These are phyloP conservation scores for Erythrolamprus reginae DNA, from an alignment of 2,113 vertebrate genomes.

Conservation along the genomic window DNA sequence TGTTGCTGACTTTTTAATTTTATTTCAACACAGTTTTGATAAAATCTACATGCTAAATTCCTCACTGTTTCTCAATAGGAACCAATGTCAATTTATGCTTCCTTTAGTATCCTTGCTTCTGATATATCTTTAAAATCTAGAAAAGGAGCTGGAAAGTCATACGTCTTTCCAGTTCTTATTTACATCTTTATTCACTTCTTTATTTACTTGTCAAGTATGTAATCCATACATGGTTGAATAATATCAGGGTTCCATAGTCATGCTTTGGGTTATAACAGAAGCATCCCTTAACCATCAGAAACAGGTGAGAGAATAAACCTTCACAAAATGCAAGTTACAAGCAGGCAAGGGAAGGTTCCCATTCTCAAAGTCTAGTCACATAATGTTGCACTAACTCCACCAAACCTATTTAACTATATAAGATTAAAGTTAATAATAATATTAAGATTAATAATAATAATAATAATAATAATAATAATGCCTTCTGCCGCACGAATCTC, in stretches of 20 bases:
- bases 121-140: neutral
- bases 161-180: neutral
- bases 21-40: neutral
- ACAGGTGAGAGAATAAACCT: neutral
- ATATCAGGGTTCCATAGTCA: neutral
- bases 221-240: too few species aligned
- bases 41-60: neutral
- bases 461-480: too few species aligned
- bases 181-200: too few species aligned
- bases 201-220: neutral
- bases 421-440: neutral
- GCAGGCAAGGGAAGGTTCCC: neutral
- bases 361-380: neutral
- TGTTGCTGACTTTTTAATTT: neutral
- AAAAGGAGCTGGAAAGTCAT: neutral
- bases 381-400: neutral
- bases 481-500: too few species aligned
- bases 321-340: neutral
- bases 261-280: neutral
- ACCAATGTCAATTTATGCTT: neutral
- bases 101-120: neutral
- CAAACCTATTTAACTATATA: neutral
- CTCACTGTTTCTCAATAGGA: neutral
- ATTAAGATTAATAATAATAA: too few species aligned
- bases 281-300: neutral